Percentiles rank a stretch among this genome's conserved stretches.
These are phyloP conservation scores for Augiades crinisus DNA, from an alignment of 2,888 invertebrate genomes.

Conservation along the genomic window DNA sequence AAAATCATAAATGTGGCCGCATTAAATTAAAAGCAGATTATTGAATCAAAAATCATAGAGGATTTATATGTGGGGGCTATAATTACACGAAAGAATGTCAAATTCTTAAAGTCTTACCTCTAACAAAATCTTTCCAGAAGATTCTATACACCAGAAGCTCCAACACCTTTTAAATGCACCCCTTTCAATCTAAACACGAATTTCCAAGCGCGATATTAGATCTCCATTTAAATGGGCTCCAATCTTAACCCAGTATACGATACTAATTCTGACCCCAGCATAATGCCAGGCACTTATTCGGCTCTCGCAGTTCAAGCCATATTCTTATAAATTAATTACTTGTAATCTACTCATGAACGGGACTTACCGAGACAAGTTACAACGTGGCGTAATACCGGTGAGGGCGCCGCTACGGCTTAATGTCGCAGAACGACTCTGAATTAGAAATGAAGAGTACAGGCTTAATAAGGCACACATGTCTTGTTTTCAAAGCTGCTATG, in stretches of 20 bases:
- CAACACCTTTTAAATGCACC: neutral
- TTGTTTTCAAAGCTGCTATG: no score
- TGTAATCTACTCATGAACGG: slow-evolving; percentile 79
- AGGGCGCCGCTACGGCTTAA: slow-evolving; percentile 71
- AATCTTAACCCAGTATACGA: slow-evolving; percentile 1
- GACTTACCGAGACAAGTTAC: slow-evolving; percentile 78
- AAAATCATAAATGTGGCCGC: no score
- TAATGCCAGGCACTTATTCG: slow-evolving; percentile 58
- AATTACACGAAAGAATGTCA: no score
- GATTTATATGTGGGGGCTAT: no score
- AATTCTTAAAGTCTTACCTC: no score
- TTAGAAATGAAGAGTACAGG: slow-evolving; percentile 73
- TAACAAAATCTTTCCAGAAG: no score
- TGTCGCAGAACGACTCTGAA: slow-evolving; percentile 70
- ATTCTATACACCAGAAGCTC: no score
- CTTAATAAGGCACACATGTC: slow-evolving; percentile 72
- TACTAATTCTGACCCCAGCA: slow-evolving; percentile 49
- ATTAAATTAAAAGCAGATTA: no score
- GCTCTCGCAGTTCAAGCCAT: slow-evolving; percentile 63
- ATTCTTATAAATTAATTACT: slow-evolving; percentile 82
- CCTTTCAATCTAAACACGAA: slow-evolving; percentile 8
- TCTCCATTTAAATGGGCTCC: slow-evolving; percentile 14
- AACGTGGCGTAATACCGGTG: slow-evolving; percentile 54
- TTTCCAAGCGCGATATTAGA: neutral
- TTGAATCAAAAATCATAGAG: no score